Conservation (phyloP, 2,888 invertebrate species). For the Andrena bucephala region DNA sequence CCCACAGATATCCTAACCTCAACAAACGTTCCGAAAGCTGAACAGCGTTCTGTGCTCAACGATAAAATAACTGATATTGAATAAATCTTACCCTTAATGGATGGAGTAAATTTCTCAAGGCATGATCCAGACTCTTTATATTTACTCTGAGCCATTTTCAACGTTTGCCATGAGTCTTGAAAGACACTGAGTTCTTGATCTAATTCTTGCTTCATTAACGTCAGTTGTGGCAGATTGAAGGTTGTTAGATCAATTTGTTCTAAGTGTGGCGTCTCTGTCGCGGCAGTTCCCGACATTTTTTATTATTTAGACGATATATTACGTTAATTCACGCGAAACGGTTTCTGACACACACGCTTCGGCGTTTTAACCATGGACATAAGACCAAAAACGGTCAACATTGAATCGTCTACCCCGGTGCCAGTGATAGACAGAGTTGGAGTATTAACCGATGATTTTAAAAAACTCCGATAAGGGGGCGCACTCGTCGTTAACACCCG, state of each 20-base stretch:
- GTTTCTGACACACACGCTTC: constrained; percentile 2
- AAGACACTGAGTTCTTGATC: constrained; percentile 96
- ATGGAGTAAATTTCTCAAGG: constrained; percentile 91
- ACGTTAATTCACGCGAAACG: neutral
- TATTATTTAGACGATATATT: constrained; percentile 56
- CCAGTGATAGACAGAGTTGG: neutral
- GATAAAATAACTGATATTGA: neutral
- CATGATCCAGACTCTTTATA: constrained; percentile 95
- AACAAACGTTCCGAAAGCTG: neutral
- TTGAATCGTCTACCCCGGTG: neutral
- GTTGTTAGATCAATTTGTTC: constrained; percentile 93
- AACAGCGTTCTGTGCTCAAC: neutral
- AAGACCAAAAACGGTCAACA: constrained; percentile 67
- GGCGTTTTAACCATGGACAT: constrained; percentile 26
- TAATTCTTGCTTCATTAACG: constrained; percentile 93
- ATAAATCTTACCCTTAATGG: constrained; percentile 87
- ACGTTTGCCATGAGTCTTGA: constrained; percentile 94
- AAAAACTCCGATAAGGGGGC: neutral
- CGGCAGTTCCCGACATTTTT: constrained; percentile 88
- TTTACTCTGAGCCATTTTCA: constrained; percentile 96
- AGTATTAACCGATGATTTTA: neutral
- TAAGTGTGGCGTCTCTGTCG: constrained; percentile 88
- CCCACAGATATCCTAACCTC: constrained; percentile 64
- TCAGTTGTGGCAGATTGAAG: constrained; percentile 92
- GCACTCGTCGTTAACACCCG: neutral